Conservation (phyloP, 2,113 vertebrate genomes). For the Phaetusa simplex region DNA sequence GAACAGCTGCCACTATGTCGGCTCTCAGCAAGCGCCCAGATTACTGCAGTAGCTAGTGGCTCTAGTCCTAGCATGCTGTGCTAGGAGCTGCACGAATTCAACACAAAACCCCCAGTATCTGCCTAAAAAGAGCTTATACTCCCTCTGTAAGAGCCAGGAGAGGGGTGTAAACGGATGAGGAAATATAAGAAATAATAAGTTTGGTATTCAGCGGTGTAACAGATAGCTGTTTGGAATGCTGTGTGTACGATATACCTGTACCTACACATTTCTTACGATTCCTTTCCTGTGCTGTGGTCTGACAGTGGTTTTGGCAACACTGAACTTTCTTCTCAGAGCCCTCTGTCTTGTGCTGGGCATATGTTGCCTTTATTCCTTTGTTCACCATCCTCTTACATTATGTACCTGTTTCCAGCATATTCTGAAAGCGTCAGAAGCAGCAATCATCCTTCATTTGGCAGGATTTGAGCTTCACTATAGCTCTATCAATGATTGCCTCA, state of each 20-base stretch:
- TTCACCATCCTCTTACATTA: background rate
- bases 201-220: background rate
- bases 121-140: background rate
- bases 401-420: background rate
- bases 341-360: background rate
- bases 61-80: background rate
- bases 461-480: background rate
- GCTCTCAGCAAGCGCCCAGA: background rate
- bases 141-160: background rate
- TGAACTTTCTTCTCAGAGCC: background rate
- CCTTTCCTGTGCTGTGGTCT: background rate
- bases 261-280: background rate
- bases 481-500: background rate
- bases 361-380: background rate
- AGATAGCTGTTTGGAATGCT: background rate
- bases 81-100: background rate
- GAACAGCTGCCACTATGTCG: background rate
- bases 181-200: background rate
- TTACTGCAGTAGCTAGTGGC: background rate
- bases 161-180: background rate
- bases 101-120: rapidly evolving
- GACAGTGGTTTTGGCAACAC: background rate
- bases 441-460: background rate
- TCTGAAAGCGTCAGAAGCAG: background rate
- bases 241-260: background rate